phyloP scores from a whole-genome alignment of 2,113 vertebrate genomes.

The Ivindomyrus marchei region DNA sequence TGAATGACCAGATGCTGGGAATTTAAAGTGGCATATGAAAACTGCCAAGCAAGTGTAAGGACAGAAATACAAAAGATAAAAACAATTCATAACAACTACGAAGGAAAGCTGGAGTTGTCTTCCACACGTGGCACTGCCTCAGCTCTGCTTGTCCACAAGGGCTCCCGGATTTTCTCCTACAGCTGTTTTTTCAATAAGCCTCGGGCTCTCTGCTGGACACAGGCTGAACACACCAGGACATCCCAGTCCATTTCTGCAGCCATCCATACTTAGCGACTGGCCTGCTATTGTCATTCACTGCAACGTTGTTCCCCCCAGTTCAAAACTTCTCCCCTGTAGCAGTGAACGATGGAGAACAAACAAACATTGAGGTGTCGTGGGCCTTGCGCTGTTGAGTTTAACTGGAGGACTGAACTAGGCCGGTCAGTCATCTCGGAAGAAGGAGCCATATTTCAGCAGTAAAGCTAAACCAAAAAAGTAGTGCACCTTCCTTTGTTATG shows the following conservation, averaged over 20 bases:
- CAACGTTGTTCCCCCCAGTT: constrained; percentile 28
- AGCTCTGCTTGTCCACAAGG: neutral
- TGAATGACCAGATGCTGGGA: neutral
- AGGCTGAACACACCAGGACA: constrained; percentile 41
- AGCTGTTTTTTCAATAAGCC: constrained; percentile 69
- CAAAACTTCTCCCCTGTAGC: constrained; percentile 48
- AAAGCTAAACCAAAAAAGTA: neutral
- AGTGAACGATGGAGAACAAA: constrained; percentile 49
- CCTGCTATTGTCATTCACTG: constrained; percentile 66
- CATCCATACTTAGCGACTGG: constrained; percentile 51
- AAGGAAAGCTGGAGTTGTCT: neutral
- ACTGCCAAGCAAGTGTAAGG: neutral
- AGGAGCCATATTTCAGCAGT: constrained; percentile 15
- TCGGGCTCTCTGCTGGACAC: constrained; percentile 54
- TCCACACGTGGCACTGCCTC: neutral
- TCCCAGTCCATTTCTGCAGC: constrained; percentile 54
- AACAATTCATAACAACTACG: neutral
- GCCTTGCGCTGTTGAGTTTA: constrained; percentile 41
- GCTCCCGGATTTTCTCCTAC: constrained; percentile 31
- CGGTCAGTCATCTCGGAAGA: neutral
- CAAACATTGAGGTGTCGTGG: constrained; percentile 46
- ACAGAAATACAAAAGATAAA: neutral
- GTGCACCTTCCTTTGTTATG: neutral
- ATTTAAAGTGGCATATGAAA: neutral
- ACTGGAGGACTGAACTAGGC: constrained; percentile 44